These are phyloP conservation scores for Sitta europaea DNA, from an alignment of 2,113 vertebrate species.

Conservation along the genomic window DNA sequence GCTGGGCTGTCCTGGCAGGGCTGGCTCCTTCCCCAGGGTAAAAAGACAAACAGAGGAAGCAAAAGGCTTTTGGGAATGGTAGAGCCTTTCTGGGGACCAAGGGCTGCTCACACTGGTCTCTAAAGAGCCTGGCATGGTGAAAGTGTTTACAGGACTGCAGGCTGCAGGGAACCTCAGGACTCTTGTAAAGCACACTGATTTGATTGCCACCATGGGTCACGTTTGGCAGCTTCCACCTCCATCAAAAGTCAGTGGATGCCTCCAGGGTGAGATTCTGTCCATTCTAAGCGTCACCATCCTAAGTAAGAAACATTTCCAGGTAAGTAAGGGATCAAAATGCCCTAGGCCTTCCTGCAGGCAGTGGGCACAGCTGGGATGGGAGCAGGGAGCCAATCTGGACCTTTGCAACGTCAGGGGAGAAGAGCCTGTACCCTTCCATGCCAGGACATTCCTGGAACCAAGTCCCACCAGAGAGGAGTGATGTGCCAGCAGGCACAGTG, in stretches of 20 bases:
- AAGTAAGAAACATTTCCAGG: not conserved
- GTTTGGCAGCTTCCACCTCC: not conserved
- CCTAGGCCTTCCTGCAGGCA: not conserved
- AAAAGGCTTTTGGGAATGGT: not conserved
- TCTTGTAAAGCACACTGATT: fast-evolving
- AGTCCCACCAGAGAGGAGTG: not conserved
- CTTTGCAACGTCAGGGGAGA: not conserved
- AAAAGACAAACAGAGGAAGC: not conserved
- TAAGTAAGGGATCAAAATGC: not conserved
- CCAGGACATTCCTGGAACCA: not conserved
- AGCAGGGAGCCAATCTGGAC: not conserved
- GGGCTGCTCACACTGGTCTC: fast-evolving
- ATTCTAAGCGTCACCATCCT: not conserved
- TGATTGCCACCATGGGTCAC: not conserved
- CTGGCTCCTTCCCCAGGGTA: not conserved
- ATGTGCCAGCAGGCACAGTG: not conserved
- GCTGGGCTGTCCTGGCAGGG: not conserved
- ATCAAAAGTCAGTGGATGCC: not conserved
- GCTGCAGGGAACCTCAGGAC: not conserved
- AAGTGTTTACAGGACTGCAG: not conserved
- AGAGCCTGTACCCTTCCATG: fast-evolving
- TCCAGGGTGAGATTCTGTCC: not conserved
- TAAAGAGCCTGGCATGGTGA: not conserved
- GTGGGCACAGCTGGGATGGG: not conserved
- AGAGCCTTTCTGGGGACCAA: not conserved